Evolutionary conservation across 2,797 vertebrate species (phyloP), one percentile per base, ranked within the genome.

Genomic region (Rhincodon typus): DNA sequence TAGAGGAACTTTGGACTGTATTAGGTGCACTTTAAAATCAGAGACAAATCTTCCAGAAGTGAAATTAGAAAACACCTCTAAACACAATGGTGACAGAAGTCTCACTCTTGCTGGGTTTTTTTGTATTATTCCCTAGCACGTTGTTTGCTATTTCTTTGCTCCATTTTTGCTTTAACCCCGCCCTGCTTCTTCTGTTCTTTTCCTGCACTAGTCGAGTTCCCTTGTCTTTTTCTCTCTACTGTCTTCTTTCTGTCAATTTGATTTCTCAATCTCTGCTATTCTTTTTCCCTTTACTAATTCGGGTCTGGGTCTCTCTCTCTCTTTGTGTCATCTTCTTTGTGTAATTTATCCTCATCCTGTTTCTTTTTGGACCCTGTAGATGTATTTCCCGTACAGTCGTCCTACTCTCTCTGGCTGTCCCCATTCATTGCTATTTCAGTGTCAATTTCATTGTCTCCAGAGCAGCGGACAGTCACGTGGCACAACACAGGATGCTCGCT

Each of bases 391-490:
- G n/a, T 27, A 4, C 77, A 38, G 3, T 79, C 0, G 57, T 5
- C 21, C 87, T 21, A 21, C 25, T 42, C 62, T n/a, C 53, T 69
- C 90, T 42, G 34, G n/a, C 38, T 38, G 27, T 13, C 70, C 53
- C 70, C 34, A 10, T n/a, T 23, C 42, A 95, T 34, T 95, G 70
- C 1, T 4, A 95, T 50, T 34, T 95, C 46, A 57, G 94, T 95
- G 94, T 70, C 91, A 72, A 27, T 94, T 94, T 94, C 94, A 17
- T 66, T 94, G 94, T 95, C 94, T 77, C 94, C 94, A 50, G 50
- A 77, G 72, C 94, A 95, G 94, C 94, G 94, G 50, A 0, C 46
- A 30, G 67, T 95, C 94, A 95, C 94, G 94, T 77, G 94, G 70
- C 46, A 95, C 94, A 95, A 95, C 94, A 95, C 94, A 95, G n/a